Base-by-base conservation (phyloP, 2,113 vertebrate species). In the Eidolon helvum region DNA sequence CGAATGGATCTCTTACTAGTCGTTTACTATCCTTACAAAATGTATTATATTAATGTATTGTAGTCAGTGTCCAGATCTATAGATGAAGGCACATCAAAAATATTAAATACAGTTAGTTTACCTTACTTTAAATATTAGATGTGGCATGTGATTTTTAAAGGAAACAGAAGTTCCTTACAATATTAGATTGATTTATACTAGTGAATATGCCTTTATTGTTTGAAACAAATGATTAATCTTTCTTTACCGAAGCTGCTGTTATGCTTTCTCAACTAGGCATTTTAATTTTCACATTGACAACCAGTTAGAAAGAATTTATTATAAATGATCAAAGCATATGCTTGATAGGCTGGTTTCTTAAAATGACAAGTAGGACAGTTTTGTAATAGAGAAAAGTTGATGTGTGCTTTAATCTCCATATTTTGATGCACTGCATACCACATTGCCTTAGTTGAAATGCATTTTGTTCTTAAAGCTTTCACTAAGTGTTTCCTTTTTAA, bases 241-340 rank as follows among this genome's bases (percentile, higher is more conserved):
- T 97, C 28, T 95, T 96, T 97, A 61, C 59, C 2, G 26, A 87
- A 96, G 77, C 2, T 79, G 12, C 22, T 97, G 82, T 97, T 98
- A 40, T 92, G 48, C 24, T 97, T 97, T 96, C 63, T 97, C 92
- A 98, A 97, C 35, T 48, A 98, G 86, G 78, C 94, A 93, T 98
- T 98, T 98, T 97, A 98, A 98, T 98, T 98, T 98, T 98, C 97
- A 98, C 11, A 10, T 93, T 98, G 98, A 98, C 97, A 98, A 89
- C 43, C 75, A 98, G 96, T 97, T 96, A 98, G 97, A 97, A 98
- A 96, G 87, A 98, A 97, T 98, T 55, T 78, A 97, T 97, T 98
- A 95, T 0, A 10, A 84, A 89, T 80, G 89, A 98, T 98, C 97
- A 98, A 98, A 98, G 94, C 38, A 87, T 21, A 22, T 55, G 45